A percentile compares a stretch with the other conserved stretches of the same genome.
Conservation (phyloP, 2,113 vertebrate genomes). For the Vidua macroura region DNA sequence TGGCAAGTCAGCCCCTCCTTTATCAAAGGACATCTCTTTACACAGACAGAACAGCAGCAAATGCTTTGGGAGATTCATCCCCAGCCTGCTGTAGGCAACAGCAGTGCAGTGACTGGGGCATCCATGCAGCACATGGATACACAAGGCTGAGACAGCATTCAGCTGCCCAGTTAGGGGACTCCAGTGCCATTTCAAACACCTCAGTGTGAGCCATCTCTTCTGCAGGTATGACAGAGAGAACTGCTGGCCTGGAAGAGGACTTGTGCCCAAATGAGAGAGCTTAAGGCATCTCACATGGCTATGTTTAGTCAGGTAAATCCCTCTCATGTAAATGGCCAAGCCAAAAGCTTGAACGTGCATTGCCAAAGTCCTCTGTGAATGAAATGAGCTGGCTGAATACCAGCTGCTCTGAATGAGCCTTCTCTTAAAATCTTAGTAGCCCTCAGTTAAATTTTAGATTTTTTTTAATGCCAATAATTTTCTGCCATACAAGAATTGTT, state of each 20-base stretch:
- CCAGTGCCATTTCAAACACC: background rate
- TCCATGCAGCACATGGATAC: rapidly evolving
- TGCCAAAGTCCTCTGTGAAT: background rate
- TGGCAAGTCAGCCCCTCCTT: background rate
- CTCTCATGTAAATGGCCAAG: background rate
- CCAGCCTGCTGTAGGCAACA: background rate
- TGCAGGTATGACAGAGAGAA: background rate
- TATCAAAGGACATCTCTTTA: background rate
- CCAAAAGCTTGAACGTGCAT: background rate
- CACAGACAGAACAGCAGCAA: background rate
- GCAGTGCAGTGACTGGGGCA: background rate
- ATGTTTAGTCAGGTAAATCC: background rate
- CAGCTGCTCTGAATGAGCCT: background rate
- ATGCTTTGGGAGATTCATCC: background rate
- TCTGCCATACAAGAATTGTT: background rate
- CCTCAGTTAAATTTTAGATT: background rate
- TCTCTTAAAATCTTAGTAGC: background rate
- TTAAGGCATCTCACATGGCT: background rate
- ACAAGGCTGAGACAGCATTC: background rate
- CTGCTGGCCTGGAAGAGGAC: background rate
- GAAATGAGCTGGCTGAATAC: background rate
- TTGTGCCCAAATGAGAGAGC: background rate
- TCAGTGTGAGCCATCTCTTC: background rate
- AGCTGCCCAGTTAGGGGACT: background rate
- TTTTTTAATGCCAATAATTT: background rate